Base-by-base conservation (phyloP, 2,113 vertebrate species). In the Agelaius phoeniceus region DNA sequence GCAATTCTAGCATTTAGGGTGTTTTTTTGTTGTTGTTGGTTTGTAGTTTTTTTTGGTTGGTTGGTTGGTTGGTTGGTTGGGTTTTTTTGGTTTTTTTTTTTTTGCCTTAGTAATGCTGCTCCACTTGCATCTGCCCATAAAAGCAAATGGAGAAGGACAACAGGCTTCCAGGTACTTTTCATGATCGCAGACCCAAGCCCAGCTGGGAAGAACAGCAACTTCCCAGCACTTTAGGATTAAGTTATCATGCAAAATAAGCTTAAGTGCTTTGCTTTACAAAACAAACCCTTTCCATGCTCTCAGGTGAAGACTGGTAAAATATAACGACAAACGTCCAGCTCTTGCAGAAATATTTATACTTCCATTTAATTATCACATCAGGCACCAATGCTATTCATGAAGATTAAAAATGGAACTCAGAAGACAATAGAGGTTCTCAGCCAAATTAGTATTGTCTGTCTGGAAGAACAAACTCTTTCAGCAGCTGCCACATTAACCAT, bases 291-390 rank as follows among this genome's bases (percentile, higher is more conserved):
- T 75, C 68, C 1, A 1, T 11, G 31, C 55, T 74, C 39, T 81
- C 52, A 49, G 18, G 83, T 67, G 37, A 57, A 66, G 76, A 21
- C 54, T 87, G 83, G 73, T 90, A 72, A 85, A 92, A 87, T 39
- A 90, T 7, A 8, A 44, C 41, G 68, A 81, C 27, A 75, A 94
- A 75, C 1, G 1, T 28, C 69, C 43, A 76, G 23, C 58, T 93
- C 74, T 61, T 48, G 48, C 44, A 82, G 81, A 91, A 95, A 65
- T 89, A 78, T 87, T 94, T 95, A 87, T 69, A 68, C n/a, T 41
- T 89, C 61, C 43, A 55, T 92, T 96, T 95, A 89, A 92, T 95
- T 96, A 88, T 77, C 59, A 61, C 46, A 44, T 83, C 59, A 83
- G 62, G 90, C 21, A 68, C 35, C 58, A 43, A 15, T 26, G 58